Base-by-base conservation (phyloP, 2,797 vertebrate species). In the Thalassophryne amazonica region DNA sequence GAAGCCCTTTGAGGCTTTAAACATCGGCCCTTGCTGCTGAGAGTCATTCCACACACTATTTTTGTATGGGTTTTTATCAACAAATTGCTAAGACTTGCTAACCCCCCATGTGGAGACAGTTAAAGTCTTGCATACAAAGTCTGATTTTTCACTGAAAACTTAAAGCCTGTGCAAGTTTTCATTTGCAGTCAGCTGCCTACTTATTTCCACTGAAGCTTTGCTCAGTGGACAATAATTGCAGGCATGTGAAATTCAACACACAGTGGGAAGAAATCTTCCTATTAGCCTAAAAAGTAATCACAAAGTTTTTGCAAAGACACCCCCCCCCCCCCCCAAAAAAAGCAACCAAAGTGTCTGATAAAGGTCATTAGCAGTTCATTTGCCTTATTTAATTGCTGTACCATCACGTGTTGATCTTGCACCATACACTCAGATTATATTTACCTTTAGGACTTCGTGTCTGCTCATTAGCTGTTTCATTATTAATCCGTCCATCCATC, bases 1-100 rank as follows among this genome's bases (percentile, higher is more conserved):
- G 45, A 45, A 13, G 55, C 40, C 43, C 10, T 54, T 66, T 47
- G 42, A 55, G 56, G 50, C 54, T 66, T 66, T 28, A 38, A 69
- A 35, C 18, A 33, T 37, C 34, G 52, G 7, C 12, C 16, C 13
- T 30, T 41, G 51, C 28, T 52, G 48, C 45, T 62, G 2, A 56
- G 39, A 38, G 24, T 23, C 23, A 35, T 25, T 60, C 21, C 29
- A 23, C 35, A 34, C 23, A 18, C 23, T 20, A 28, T 32, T 40
- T 75, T 37, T 59, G 29, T 59, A 41, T 72, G 47, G 39, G 30
- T 17, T 35, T 59, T 14, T 1, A 40, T 71, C 58, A 62, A 34
- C 19, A 23, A 48, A 6, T 62, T 49, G 19, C 11, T 1, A 32
- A 7, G 37, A 25, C 30, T 27, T 13, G 19, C 22, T 48, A 27